Evolutionary conservation across 2,888 invertebrate species (phyloP).

Genomic region (Xiphydria camelus): DNA sequence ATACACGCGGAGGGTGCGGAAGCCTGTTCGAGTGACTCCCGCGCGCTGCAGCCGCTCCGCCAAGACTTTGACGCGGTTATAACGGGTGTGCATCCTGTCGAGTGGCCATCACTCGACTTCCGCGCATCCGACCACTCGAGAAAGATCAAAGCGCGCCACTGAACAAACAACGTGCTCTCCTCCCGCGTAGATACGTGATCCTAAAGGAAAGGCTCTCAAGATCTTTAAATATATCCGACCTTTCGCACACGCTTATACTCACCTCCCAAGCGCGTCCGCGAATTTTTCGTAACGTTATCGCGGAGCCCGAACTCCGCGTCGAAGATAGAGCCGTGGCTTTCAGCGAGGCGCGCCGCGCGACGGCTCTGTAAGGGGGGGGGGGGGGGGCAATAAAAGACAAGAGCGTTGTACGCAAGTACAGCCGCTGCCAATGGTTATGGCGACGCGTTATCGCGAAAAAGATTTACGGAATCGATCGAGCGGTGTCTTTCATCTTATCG

Average conservation of each 20-base stretch:
- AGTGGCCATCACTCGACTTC: slow-evolving; percentile 1
- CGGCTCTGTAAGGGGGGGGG: too few species aligned
- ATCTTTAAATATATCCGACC: background rate
- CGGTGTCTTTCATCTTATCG: slow-evolving; percentile 19
- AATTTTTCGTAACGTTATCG: too few species aligned
- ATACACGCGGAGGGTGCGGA: too few species aligned
- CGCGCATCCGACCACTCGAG: slow-evolving; percentile 4
- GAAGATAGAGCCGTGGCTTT: too few species aligned
- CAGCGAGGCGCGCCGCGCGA: too few species aligned
- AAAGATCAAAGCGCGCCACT: slow-evolving; percentile 24
- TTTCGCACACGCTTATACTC: too few species aligned
- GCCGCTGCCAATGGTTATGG: background rate
- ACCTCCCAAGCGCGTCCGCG: too few species aligned
- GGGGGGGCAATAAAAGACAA: slow-evolving; percentile 1
- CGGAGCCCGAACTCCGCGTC: too few species aligned
- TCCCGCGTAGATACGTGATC: slow-evolving; percentile 1
- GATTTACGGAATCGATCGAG: slow-evolving; percentile 11
- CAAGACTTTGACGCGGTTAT: background rate
- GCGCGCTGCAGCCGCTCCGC: too few species aligned
- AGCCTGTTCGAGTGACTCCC: too few species aligned
- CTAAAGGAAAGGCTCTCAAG: background rate
- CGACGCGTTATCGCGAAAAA: slow-evolving; percentile 3
- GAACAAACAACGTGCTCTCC: slow-evolving; percentile 20
- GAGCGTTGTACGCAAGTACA: background rate
- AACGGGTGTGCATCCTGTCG: slow-evolving; percentile 2